Base-by-base conservation (phyloP, 2,888 invertebrate species). In the Oasisia sp. region DNA sequence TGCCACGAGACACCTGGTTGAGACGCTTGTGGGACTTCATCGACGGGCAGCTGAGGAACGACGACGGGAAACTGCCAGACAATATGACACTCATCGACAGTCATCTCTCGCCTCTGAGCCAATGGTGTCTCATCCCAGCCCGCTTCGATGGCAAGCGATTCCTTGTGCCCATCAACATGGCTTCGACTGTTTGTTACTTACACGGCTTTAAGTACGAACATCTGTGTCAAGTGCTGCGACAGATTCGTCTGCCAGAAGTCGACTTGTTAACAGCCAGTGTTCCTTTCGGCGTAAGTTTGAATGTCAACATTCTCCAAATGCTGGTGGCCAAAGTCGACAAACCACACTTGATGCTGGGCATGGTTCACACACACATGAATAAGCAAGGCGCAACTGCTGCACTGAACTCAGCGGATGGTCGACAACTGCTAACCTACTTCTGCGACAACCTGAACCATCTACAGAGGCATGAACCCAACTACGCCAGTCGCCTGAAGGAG, bases 271-370 rank as follows among this genome's bases (percentile, higher is more conserved):
- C 74, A 32, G 38, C 93, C 27, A 93, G 91, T 38, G 45, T 89
- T 19, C 91, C 50, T 12, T 50, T 12, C 50, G 50, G 92, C 32
- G 90, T 89, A 1, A 92, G 91, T 32, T 32, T 50, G 32, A 92
- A 93, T 90, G 90, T 91, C 14, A 93, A 93, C 56, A 89, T 93
- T n/a, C 56, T 92, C 19, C 74, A 91, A 32, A 89, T n/a, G 38
- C 89, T 93, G 44, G 92, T 93, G 56, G 92, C 94, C 12, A 93
- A 93, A 32, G 89, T 92, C 11, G 93, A 93, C 56, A 93, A 93
- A 38, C 93, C 94, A n/a, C 27, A 90, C 44, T 56, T 38, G 9
- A 44, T 94, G 38, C 91, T 94, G 4, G 32, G 89, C 14, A 56
- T 93, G 45, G 44, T 94, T 7, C 92, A 94, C 44, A 89, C 32